Conservation (phyloP, 2,888 invertebrate genomes). For the Camponotus fellah region DNA sequence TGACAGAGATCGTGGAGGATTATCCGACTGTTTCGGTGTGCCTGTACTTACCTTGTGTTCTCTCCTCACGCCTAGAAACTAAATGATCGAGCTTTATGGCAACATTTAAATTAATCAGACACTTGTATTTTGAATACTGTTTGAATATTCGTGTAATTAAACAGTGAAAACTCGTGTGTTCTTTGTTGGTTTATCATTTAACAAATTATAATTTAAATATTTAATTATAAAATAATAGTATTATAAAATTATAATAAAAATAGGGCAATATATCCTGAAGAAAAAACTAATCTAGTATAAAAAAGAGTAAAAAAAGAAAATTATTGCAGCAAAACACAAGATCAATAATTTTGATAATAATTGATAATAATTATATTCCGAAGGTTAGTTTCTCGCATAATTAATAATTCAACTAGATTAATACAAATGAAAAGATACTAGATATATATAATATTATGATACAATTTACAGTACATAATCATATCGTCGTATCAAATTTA, state of each 20-base stretch:
- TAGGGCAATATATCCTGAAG: not conserved
- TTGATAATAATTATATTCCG: not conserved
- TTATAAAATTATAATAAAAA: not conserved
- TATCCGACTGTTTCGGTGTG: slow-evolving; percentile 21
- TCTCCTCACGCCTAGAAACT: not conserved
- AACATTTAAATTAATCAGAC: slow-evolving; percentile 41
- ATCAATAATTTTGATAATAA: not conserved
- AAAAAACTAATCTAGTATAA: not conserved
- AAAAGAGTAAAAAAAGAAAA: not conserved
- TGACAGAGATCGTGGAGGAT: slow-evolving; percentile 14
- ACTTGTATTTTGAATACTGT: slow-evolving; percentile 11
- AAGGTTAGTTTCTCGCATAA: slow-evolving; percentile 19
- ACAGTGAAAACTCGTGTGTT: not conserved
- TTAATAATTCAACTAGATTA: slow-evolving; percentile 30
- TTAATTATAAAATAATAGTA: not conserved
- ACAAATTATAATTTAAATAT: not conserved
- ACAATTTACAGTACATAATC: slow-evolving; percentile 5
- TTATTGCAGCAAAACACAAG: not conserved
- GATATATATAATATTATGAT: slow-evolving; percentile 30
- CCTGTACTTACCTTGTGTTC: slow-evolving; percentile 17
- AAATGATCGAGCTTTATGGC: slow-evolving; percentile 16
- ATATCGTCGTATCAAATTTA: slow-evolving; percentile 9
- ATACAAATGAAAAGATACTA: slow-evolving; percentile 35
- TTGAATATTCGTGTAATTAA: slow-evolving; percentile 18
- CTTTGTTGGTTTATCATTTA: slow-evolving; percentile 3